Evolutionary conservation across 1,140 invertebrate genomes (phyloP).

Genomic region (Spodoptera litura): DNA sequence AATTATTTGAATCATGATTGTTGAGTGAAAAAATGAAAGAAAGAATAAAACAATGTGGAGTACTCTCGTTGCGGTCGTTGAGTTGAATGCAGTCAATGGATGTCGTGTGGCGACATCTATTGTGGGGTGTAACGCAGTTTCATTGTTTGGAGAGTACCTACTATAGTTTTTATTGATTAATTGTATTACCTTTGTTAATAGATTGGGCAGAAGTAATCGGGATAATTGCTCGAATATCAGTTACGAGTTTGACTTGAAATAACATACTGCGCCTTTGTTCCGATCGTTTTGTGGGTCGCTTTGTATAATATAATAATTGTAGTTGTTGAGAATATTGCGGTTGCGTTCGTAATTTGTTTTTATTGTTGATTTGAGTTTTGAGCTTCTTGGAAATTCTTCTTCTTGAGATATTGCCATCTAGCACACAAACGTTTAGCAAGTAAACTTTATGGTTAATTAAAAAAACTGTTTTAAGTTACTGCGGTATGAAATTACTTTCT

Average conservation of each 20-base stretch:
- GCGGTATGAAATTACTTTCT: no score
- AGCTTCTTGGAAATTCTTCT: no score
- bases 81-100: slow-evolving; percentile 57
- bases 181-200: slow-evolving; percentile 24
- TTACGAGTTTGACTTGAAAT: slow-evolving; percentile 11
- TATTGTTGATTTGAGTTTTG: no score
- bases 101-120: slow-evolving; percentile 61
- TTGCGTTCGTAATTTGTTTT: no score
- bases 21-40: slow-evolving; percentile 63
- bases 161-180: slow-evolving; percentile 14
- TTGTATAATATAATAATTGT: neutral
- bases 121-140: slow-evolving; percentile 24
- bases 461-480: no score
- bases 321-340: neutral
- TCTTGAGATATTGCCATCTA: no score
- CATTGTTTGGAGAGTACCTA: slow-evolving; percentile 28
- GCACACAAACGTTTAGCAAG: no score
- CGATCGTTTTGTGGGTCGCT: neutral
- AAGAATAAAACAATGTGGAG: slow-evolving; percentile 62
- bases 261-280: neutral
- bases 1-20: slow-evolving; percentile 59
- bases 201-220: slow-evolving; percentile 42
- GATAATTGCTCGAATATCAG: slow-evolving; percentile 42
- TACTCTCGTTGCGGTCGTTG: slow-evolving; percentile 54
- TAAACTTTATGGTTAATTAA: no score